These are phyloP conservation scores for Pseudomyrmex dendroicus DNA, from an alignment of 1,140 invertebrate species.

Conservation along the genomic window DNA sequence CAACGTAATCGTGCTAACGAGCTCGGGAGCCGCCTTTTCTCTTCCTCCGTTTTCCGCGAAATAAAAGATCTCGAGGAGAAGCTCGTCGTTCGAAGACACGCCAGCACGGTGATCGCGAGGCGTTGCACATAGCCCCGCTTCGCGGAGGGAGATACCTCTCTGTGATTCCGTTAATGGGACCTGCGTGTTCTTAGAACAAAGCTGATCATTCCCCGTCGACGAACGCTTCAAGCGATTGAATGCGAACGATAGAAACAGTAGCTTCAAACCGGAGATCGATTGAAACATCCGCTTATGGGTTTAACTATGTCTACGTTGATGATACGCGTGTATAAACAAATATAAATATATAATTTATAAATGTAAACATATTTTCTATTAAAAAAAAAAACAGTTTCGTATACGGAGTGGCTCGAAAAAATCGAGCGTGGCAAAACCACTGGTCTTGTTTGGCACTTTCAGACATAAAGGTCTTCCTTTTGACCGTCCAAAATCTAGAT, in stretches of 20 bases:
- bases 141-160: conserved; percentile 11
- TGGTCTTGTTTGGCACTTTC: conserved; percentile 64
- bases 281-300: not conserved
- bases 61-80: conserved; percentile 22
- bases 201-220: conserved; percentile 41
- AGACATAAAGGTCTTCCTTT: conserved; percentile 70
- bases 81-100: conserved; percentile 43
- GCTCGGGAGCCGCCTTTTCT: conserved; percentile 29
- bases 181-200: conserved; percentile 30
- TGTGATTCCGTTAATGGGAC: conserved; percentile 53
- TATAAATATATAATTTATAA: no score
- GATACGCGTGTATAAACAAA: no score
- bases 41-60: conserved; percentile 35
- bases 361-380: no score
- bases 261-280: conserved; percentile 10
- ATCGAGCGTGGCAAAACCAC: conserved; percentile 5
- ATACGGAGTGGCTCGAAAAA: not conserved
- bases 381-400: not conserved
- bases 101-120: conserved; percentile 38
- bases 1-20: conserved; percentile 66
- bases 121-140: conserved; percentile 13
- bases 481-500: conserved; percentile 82
- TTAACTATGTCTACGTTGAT: not conserved
- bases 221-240: conserved; percentile 31
- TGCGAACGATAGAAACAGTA: conserved; percentile 12